Percentiles rank a stretch among this genome's conserved stretches.
Conservation (phyloP, 2,888 invertebrate genomes). For the Neoascia interrupta region DNA sequence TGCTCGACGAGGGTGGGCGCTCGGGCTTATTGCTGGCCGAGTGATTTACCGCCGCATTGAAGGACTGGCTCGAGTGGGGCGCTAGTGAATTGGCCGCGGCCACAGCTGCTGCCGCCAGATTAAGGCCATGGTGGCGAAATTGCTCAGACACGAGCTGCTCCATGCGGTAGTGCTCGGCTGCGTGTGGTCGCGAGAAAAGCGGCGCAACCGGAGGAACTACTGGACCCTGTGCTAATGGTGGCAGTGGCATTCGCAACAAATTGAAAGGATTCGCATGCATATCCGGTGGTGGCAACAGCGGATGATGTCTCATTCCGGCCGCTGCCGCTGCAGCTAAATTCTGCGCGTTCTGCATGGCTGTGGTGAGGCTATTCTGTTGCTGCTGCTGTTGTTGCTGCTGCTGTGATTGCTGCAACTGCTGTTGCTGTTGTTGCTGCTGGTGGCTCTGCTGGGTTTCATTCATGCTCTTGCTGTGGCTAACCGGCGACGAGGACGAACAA, state of each 20-base stretch:
- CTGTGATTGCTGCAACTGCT: constrained; percentile 82
- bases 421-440: constrained; percentile 78
- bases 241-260: constrained; percentile 88
- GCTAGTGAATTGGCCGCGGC: constrained; percentile 83
- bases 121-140: constrained; percentile 89
- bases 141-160: constrained; percentile 91
- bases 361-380: constrained; percentile 82
- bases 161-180: constrained; percentile 90
- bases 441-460: constrained; percentile 39
- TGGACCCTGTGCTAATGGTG: constrained; percentile 85
- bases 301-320: constrained; percentile 83
- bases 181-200: constrained; percentile 88
- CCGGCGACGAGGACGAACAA: constrained; percentile 71
- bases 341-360: constrained; percentile 82
- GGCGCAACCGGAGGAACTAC: constrained; percentile 86
- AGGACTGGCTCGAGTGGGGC: constrained; percentile 82
- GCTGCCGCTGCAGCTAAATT: constrained; percentile 79
- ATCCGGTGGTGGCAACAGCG: constrained; percentile 86
- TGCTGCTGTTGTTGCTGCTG: constrained; percentile 77
- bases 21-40: constrained; percentile 80
- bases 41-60: constrained; percentile 75
- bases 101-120: constrained; percentile 88
- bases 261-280: constrained; percentile 88
- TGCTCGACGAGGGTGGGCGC: constrained; percentile 79
- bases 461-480: constrained; percentile 58